These are phyloP conservation scores for Ganaspis sp. DNA, from an alignment of 1,140 invertebrate species.

Conservation along the genomic window DNA sequence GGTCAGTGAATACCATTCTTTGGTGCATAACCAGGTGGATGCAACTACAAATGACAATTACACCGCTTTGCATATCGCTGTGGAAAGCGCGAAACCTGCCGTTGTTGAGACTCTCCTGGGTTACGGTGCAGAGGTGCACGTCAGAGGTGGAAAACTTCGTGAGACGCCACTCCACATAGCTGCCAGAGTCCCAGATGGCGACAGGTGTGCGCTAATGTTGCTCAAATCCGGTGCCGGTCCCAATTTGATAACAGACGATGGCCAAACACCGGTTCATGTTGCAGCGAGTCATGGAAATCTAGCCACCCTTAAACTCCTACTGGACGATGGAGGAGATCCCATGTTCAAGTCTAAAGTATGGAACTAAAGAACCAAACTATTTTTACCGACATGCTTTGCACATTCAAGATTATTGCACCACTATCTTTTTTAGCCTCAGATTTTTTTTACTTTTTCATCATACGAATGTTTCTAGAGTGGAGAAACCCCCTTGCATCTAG, in stretches of 20 bases:
- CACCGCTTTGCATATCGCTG: conserved; percentile 99
- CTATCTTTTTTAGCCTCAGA: background rate
- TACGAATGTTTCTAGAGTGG: conserved; percentile 83
- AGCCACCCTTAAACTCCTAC: conserved; percentile 87
- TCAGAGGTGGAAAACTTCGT: conserved; percentile 89
- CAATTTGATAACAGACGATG: conserved; percentile 94
- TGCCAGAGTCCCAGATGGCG: conserved; percentile 93
- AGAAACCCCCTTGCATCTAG: conserved; percentile 96
- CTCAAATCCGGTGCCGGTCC: conserved; percentile 97
- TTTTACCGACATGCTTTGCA: background rate
- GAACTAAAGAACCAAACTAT: background rate
- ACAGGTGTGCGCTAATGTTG: conserved; percentile 97
- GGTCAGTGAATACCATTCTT: no score
- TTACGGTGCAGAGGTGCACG: conserved; percentile 97
- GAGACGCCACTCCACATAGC: conserved; percentile 98
- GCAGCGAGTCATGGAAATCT: conserved; percentile 93
- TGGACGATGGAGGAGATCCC: conserved; percentile 95
- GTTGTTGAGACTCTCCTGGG: conserved; percentile 98
- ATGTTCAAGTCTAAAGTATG: conserved; percentile 91
- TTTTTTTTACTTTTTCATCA: background rate
- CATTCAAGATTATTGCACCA: background rate
- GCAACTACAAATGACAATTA: conserved; percentile 90
- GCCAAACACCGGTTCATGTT: conserved; percentile 95
- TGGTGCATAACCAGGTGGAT: conserved; percentile 63
- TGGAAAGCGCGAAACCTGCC: conserved; percentile 95